Evolutionary conservation across 2,888 invertebrate genomes (phyloP).

Genomic region (Pinctada fucata): DNA sequence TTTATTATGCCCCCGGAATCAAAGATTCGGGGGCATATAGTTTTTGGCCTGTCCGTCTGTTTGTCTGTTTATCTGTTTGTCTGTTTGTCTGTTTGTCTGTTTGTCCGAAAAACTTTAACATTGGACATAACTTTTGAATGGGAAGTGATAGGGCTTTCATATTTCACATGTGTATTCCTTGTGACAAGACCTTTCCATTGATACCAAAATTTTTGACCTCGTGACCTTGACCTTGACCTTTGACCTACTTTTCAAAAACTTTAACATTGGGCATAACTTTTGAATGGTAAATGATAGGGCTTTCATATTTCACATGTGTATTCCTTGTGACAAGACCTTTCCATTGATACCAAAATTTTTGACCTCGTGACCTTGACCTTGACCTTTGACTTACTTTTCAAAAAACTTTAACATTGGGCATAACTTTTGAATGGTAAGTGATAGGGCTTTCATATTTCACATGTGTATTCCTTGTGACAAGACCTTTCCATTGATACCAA

Average conservation of each 20-base stretch:
- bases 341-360: background rate
- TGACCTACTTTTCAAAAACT: background rate
- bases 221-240: background rate
- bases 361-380: background rate
- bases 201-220: background rate
- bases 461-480: background rate
- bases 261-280: background rate
- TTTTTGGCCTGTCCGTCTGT: no score
- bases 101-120: no score
- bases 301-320: background rate
- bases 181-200: no score
- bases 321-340: conserved; percentile 1
- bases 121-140: no score
- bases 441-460: background rate
- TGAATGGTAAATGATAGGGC: background rate
- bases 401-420: background rate
- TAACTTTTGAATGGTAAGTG: background rate
- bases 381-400: background rate
- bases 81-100: no score
- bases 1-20: no score
- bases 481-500: background rate
- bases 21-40: no score
- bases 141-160: no score
- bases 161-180: no score
- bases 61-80: no score